Conservation (phyloP, 2,797 vertebrate species). For the Danio kyathit region DNA sequence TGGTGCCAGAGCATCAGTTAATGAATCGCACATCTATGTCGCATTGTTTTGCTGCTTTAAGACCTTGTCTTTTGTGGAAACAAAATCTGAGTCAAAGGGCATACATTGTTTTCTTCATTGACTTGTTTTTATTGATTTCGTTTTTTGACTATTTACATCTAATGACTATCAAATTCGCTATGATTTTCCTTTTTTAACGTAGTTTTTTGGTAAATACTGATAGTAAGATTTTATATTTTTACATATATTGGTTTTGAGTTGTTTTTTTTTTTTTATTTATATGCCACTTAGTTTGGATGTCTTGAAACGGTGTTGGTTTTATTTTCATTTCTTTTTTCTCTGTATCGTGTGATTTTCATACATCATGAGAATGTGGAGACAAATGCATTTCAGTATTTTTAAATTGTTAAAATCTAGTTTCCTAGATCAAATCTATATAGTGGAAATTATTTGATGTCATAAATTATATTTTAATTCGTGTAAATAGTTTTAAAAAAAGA, state of each 20-base stretch:
- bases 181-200: constrained; percentile 78
- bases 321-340: constrained; percentile 70
- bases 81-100: constrained; percentile 77
- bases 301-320: constrained; percentile 85
- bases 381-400: constrained; percentile 99
- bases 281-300: constrained; percentile 91
- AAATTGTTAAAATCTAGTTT: constrained; percentile 99
- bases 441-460: constrained; percentile 97
- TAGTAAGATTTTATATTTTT: constrained; percentile 90
- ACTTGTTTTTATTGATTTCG: constrained; percentile 33
- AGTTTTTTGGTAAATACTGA: constrained; percentile 81
- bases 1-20: constrained; percentile 35
- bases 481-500: constrained; percentile 97
- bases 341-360: constrained; percentile 93
- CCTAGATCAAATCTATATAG: constrained; percentile 96
- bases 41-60: constrained; percentile 52
- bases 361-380: constrained; percentile 85
- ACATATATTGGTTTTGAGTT: constrained; percentile 84
- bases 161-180: constrained; percentile 83
- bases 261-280: constrained; percentile 92
- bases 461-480: constrained; percentile 99
- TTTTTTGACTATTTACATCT: constrained; percentile 73
- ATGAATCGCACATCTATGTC: constrained; percentile 46
- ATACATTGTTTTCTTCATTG: constrained; percentile 74
- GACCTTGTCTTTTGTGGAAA: constrained; percentile 66